phyloP scores from a whole-genome alignment of 2,113 vertebrate species.

The Suncus etruscus region DNA sequence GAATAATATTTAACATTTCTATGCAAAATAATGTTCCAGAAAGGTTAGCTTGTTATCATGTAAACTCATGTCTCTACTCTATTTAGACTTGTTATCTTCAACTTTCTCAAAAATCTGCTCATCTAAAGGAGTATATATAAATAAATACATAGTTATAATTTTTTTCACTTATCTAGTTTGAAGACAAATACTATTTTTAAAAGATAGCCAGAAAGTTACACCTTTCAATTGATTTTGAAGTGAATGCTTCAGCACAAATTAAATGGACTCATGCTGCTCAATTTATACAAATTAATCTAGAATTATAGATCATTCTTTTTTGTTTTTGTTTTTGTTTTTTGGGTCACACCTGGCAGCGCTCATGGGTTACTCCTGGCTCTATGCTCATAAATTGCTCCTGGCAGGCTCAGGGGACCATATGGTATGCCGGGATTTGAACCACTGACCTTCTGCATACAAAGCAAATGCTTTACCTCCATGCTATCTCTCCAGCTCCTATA shows the following conservation, averaged over 20 bases:
- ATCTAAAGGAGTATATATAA: too few relatives aligned
- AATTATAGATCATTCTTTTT: background rate
- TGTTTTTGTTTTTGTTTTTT: too few relatives aligned
- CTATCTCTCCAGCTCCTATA: too few relatives aligned
- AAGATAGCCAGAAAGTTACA: background rate
- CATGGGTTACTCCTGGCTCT: too few relatives aligned
- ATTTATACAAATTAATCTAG: background rate
- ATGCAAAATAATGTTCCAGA: background rate
- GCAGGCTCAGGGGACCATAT: too few relatives aligned
- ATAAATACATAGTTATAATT: too few relatives aligned
- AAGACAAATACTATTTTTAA: background rate
- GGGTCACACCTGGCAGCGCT: too few relatives aligned
- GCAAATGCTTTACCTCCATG: too few relatives aligned
- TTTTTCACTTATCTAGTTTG: background rate
- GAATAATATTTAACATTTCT: background rate
- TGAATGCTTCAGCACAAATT: background rate
- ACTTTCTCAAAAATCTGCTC: background rate
- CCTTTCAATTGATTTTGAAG: slow-evolving; percentile 48
- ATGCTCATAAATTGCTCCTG: too few relatives aligned
- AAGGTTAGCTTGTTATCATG: background rate
- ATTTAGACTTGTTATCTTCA: background rate
- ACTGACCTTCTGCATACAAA: too few relatives aligned
- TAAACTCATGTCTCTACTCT: background rate
- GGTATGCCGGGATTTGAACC: too few relatives aligned
- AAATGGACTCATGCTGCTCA: background rate